These are phyloP conservation scores for Pristionchus entomophagus DNA, from an alignment of 2,888 invertebrate species.

Conservation along the genomic window DNA sequence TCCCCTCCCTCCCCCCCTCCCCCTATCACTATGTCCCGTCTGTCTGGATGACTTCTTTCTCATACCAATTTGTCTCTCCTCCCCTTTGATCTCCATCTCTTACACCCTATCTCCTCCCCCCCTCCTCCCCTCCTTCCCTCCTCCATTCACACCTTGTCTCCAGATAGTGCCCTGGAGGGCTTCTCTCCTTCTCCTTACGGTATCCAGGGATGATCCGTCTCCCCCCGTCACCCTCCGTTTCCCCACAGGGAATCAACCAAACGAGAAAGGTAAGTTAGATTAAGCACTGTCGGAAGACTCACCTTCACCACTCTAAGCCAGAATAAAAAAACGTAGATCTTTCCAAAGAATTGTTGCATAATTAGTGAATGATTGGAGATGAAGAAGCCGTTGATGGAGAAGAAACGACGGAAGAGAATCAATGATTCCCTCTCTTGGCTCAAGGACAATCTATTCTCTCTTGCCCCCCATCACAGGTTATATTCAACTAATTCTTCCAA, in stretches of 20 bases:
- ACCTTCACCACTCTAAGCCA: too few relatives aligned
- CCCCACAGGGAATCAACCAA: conserved; percentile 15
- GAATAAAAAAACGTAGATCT: too few relatives aligned
- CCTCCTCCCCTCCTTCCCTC: neutral
- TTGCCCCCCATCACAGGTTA: conserved; percentile 52
- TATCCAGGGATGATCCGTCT: neutral
- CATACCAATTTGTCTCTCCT: conserved; percentile 33
- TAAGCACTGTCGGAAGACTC: too few relatives aligned
- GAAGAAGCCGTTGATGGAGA: conserved; percentile 69
- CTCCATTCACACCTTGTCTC: conserved; percentile 35
- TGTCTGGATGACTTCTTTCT: conserved; percentile 35
- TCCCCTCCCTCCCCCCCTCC: neutral
- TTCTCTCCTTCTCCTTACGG: neutral
- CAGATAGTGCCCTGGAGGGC: conserved; percentile 1
- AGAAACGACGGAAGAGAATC: conserved; percentile 59
- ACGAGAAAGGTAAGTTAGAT: neutral
- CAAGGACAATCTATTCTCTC: conserved; percentile 52
- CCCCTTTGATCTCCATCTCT: conserved; percentile 24
- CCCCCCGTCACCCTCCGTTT: neutral
- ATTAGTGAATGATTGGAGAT: neutral
- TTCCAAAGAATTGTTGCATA: neutral
- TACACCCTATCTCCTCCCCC: neutral
- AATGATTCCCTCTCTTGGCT: conserved; percentile 57
- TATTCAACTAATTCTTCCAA: neutral
- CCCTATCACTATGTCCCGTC: conserved; percentile 19